Evolutionary conservation across 1,140 invertebrate genomes (phyloP).

Genomic region (Lepidotrigona ventralis): DNA sequence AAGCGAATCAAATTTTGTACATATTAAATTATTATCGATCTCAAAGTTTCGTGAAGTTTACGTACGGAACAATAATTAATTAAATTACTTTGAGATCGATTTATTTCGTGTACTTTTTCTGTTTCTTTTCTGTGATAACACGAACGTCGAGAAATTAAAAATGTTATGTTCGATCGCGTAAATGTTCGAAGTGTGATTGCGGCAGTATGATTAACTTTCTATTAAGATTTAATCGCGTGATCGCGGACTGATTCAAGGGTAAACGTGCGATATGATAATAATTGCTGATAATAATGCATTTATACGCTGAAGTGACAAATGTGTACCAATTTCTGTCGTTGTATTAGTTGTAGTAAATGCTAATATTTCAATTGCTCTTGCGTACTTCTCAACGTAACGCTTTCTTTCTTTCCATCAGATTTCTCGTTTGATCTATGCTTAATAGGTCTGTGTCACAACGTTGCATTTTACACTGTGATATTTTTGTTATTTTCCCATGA

Average conservation of each 20-base stretch:
- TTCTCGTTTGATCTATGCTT: conserved; percentile 59
- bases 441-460: conserved; percentile 72
- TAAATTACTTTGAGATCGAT: conserved; percentile 52
- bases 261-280: conserved; percentile 52
- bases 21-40: conserved; percentile 72
- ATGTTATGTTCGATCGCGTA: conserved; percentile 52
- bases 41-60: conserved; percentile 48
- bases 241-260: conserved; percentile 65
- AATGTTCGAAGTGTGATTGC: conserved; percentile 67
- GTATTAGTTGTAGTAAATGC: conserved; percentile 23
- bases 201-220: conserved; percentile 59
- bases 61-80: conserved; percentile 17
- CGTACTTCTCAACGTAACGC: conserved; percentile 53
- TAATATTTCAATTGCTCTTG: conserved; percentile 14
- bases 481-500: conserved; percentile 56
- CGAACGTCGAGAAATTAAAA: conserved; percentile 34
- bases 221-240: conserved; percentile 68
- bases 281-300: conserved; percentile 61
- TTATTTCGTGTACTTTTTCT: conserved; percentile 55
- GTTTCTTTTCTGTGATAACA: conserved; percentile 40
- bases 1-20: conserved; percentile 68
- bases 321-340: conserved; percentile 46
- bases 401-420: conserved; percentile 33
- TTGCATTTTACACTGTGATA: conserved; percentile 76
- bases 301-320: conserved; percentile 29